Evolutionary conservation across 2,888 invertebrate species (phyloP).

Genomic region (Brachyopa scutellaris): DNA sequence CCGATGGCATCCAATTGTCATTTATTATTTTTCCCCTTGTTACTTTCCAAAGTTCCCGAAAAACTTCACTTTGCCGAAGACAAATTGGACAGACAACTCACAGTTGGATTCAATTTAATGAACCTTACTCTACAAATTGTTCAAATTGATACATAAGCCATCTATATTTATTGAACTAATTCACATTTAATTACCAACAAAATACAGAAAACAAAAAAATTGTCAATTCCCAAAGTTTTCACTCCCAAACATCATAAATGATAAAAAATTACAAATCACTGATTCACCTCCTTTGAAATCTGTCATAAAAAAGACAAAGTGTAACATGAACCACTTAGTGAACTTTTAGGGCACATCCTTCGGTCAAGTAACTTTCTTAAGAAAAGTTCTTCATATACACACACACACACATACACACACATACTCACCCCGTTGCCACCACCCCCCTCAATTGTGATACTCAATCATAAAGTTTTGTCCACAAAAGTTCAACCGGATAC

Average conservation of each 20-base stretch:
- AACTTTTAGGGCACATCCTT: slow-evolving; percentile 25
- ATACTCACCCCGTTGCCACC: too few relatives aligned
- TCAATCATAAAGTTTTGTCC: slow-evolving; percentile 50
- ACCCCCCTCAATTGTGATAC: not conserved
- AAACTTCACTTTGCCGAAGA: too few relatives aligned
- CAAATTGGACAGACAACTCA: too few relatives aligned
- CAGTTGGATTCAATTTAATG: too few relatives aligned
- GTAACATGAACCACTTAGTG: slow-evolving; percentile 46
- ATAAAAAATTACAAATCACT: slow-evolving; percentile 1
- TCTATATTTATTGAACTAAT: too few relatives aligned
- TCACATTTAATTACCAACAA: slow-evolving; percentile 19
- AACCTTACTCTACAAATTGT: too few relatives aligned
- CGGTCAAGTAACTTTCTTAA: slow-evolving; percentile 45
- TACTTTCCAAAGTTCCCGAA: too few relatives aligned
- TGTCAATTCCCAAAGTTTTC: slow-evolving; percentile 10
- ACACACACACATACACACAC: not conserved
- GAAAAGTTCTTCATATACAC: not conserved
- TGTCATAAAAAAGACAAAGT: slow-evolving; percentile 36
- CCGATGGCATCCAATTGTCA: too few relatives aligned
- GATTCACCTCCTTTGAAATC: slow-evolving; percentile 14
- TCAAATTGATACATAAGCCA: too few relatives aligned
- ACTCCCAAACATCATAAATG: not conserved
- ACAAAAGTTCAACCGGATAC: slow-evolving; percentile 49
- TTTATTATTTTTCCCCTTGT: too few relatives aligned
- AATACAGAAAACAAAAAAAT: too few relatives aligned